Base-by-base conservation (phyloP, 2,888 invertebrate species). In the Cryptophagus acutangulus region DNA sequence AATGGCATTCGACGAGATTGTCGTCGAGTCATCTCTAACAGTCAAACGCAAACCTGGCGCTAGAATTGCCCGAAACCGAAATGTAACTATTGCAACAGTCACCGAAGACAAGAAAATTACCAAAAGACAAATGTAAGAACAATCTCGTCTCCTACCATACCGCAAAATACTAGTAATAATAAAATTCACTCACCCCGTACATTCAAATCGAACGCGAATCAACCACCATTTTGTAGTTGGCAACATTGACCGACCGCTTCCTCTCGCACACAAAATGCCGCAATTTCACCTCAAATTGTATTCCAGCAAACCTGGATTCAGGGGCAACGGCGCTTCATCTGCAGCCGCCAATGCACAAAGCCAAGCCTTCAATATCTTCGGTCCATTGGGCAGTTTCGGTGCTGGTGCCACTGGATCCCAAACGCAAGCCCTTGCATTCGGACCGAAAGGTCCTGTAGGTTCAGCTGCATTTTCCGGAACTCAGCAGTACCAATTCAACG, bases 11-110 rank as follows among this genome's bases (percentile, higher is more conserved):
- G 73, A 74, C 54, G 74, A 74, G 58, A 72, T 74, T n/a, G 69
- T 74, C 2, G 71, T 74, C 2, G 71, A 73, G 51, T 72, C 74
- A 1, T 70, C 69, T 18, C 57, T 74, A 25, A 67, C 68, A 24
- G 72, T 74, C 12, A 66, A 66, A 40, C 67, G 70, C 10, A 74
- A 72, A 48, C 12, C 31, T 5, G 12, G 24, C n/a, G n/a, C 6
- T n/a, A 6, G 24, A 6, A 20, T 20, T 8, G 24, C 24, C n/a
- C 6, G 24, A 20, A 20, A 20, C n/a, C 6, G n/a, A 20, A 20
- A 20, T 20, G n/a, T 20, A 8, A 20, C 24, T 8, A 20, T n/a
- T 20, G 24, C 24, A 8, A 20, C 24, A 8, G 24, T 20, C n/a
- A 20, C 24, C 6, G 24, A 20, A 20, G 24, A 20, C 6, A 20